phyloP scores from a whole-genome alignment of 2,888 invertebrate species.

The Dinocampus coccinellae region DNA sequence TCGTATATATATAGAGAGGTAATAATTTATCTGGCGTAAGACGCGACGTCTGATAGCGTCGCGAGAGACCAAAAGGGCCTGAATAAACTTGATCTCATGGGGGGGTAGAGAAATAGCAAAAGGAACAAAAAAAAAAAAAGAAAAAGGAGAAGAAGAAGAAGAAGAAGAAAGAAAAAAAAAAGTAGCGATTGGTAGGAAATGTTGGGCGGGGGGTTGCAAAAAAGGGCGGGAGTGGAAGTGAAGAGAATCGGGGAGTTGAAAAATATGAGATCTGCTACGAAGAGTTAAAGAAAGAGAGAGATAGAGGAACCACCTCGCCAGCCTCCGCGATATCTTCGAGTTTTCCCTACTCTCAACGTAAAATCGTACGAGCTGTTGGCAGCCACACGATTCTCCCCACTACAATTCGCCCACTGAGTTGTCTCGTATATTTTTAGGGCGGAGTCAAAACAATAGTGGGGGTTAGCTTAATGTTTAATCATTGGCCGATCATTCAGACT shows the following conservation, averaged over 20 bases:
- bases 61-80: not conserved
- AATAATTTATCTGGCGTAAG: not conserved
- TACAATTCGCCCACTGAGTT: constrained; percentile 41
- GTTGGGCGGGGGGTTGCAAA: constrained; percentile 23
- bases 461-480: constrained; percentile 57
- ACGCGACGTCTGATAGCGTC: not conserved
- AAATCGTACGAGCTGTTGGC: constrained; percentile 10
- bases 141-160: constrained; percentile 20
- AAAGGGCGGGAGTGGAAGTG: constrained; percentile 32
- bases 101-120: not conserved
- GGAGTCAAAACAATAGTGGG: constrained; percentile 60
- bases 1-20: not conserved
- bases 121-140: constrained; percentile 17
- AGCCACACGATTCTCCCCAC: constrained; percentile 47
- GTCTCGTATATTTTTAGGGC: constrained; percentile 39
- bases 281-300: constrained; percentile 2
- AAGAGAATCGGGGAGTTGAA: constrained; percentile 63
- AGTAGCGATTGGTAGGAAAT: constrained; percentile 64
- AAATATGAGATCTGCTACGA: constrained; percentile 66
- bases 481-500: constrained; percentile 59
- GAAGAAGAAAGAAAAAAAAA: constrained; percentile 51
- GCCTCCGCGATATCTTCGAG: constrained; percentile 65
- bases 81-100: not conserved
- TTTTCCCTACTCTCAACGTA: constrained; percentile 45
- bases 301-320: constrained; percentile 65